Conservation (phyloP, 92 coral and sea anemone species). For the Zoanthus gigantus region DNA sequence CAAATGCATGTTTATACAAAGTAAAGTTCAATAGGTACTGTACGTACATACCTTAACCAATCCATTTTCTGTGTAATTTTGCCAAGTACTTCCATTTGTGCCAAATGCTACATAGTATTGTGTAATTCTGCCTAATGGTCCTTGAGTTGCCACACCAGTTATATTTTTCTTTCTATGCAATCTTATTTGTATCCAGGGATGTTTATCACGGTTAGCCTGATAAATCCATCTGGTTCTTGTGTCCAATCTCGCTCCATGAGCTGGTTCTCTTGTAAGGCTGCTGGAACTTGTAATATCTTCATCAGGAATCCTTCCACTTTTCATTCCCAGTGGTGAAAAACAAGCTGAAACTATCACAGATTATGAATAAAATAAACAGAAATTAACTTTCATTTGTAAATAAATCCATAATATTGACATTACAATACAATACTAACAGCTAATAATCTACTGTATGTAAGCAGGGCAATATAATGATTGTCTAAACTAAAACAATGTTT, state of each 20-base stretch:
- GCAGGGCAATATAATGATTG: too few relatives aligned
- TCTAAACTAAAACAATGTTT: too few relatives aligned
- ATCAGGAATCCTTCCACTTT: conserved; percentile 56
- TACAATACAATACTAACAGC: too few relatives aligned
- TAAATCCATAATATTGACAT: too few relatives aligned
- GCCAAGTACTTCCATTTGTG: conserved; percentile 62
- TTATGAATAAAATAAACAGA: too few relatives aligned
- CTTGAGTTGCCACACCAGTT: conserved; percentile 75
- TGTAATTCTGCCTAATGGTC: conserved; percentile 37
- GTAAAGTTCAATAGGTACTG: background rate
- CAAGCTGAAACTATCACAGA: conserved; percentile 20
- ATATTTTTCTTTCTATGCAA: conserved; percentile 39
- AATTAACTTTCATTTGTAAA: too few relatives aligned
- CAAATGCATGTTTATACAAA: background rate
- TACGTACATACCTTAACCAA: conserved; percentile 53
- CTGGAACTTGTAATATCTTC: conserved; percentile 62
- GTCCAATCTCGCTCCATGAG: conserved; percentile 58
- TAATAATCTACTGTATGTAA: too few relatives aligned
- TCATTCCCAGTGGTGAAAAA: conserved; percentile 59
- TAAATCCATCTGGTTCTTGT: conserved; percentile 63
- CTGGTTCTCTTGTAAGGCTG: background rate
- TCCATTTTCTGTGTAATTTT: conserved; percentile 59
- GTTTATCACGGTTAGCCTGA: background rate
- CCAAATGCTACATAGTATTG: conserved; percentile 57
- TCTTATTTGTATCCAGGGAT: conserved; percentile 77